phyloP scores from a whole-genome alignment of 2,113 vertebrate genomes.

The Strix uralensis region DNA sequence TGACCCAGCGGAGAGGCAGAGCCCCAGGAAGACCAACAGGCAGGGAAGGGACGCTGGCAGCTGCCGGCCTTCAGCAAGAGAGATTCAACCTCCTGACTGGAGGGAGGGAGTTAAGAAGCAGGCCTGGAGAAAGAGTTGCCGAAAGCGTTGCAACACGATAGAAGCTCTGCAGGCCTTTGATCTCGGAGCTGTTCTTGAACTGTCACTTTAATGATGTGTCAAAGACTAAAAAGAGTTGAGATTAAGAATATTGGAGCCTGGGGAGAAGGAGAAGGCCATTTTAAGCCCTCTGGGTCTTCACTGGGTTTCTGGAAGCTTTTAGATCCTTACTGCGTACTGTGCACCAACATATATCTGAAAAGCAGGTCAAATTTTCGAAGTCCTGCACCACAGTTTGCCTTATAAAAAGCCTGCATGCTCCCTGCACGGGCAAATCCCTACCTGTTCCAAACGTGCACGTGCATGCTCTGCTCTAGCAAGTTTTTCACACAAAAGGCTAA shows the following conservation, averaged over 20 bases:
- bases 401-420: not conserved
- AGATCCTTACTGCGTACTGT: not conserved
- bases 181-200: constrained; percentile 57
- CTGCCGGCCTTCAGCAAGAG: not conserved
- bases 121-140: constrained; percentile 27
- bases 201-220: constrained; percentile 70
- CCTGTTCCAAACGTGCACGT: constrained; percentile 1
- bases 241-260: constrained; percentile 65
- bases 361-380: not conserved
- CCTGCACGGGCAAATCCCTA: not conserved
- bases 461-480: constrained; percentile 19
- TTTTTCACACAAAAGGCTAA: not conserved
- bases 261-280: constrained; percentile 58
- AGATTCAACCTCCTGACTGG: not conserved
- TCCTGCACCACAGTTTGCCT: not conserved
- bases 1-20: not conserved
- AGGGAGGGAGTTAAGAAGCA: not conserved
- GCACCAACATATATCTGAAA: not conserved
- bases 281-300: constrained; percentile 46
- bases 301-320: constrained; percentile 50
- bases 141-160: constrained; percentile 37
- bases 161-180: constrained; percentile 60
- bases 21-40: fast-evolving
- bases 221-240: constrained; percentile 56
- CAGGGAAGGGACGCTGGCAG: not conserved